Conservation (phyloP, 2,888 invertebrate genomes). For the Drosophila dives region DNA sequence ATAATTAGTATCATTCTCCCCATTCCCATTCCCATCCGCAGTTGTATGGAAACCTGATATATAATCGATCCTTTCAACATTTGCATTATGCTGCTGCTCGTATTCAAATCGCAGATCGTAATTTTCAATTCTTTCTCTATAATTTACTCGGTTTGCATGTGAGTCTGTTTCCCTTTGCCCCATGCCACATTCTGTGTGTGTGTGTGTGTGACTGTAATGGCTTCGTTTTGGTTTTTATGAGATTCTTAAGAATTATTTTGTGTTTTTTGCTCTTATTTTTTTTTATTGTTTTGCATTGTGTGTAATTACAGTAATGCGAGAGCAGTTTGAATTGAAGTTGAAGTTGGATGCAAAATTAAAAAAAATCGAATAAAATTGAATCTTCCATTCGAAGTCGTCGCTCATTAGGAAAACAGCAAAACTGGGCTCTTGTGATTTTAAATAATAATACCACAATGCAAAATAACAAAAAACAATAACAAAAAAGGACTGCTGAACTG, state of each 20-base stretch:
- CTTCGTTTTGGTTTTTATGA: slow-evolving; percentile 75
- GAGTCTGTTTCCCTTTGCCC: slow-evolving; percentile 1
- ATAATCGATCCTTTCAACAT: slow-evolving; percentile 10
- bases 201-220: slow-evolving; percentile 70
- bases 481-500: slow-evolving; percentile 6
- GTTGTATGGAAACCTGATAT: neutral
- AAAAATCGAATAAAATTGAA: slow-evolving; percentile 61
- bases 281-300: slow-evolving; percentile 58
- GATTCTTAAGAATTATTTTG: slow-evolving; percentile 72
- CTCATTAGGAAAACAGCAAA: slow-evolving; percentile 63
- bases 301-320: slow-evolving; percentile 82
- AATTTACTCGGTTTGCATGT: slow-evolving; percentile 54
- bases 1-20: neutral
- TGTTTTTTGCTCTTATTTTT: slow-evolving; percentile 16
- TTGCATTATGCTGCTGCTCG: slow-evolving; percentile 17
- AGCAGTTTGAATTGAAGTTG: slow-evolving; percentile 14
- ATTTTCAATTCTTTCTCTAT: slow-evolving; percentile 43
- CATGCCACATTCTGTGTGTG: neutral
- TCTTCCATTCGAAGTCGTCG: slow-evolving; percentile 47
- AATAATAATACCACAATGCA: slow-evolving; percentile 27
- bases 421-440: slow-evolving; percentile 19
- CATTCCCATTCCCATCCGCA: neutral
- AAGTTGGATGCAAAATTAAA: slow-evolving; percentile 33
- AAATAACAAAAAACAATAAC: slow-evolving; percentile 22
- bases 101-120: slow-evolving; percentile 65